These are phyloP conservation scores for Callyntrura sp. DNA, from an alignment of 2,888 invertebrate species.

Conservation along the genomic window DNA sequence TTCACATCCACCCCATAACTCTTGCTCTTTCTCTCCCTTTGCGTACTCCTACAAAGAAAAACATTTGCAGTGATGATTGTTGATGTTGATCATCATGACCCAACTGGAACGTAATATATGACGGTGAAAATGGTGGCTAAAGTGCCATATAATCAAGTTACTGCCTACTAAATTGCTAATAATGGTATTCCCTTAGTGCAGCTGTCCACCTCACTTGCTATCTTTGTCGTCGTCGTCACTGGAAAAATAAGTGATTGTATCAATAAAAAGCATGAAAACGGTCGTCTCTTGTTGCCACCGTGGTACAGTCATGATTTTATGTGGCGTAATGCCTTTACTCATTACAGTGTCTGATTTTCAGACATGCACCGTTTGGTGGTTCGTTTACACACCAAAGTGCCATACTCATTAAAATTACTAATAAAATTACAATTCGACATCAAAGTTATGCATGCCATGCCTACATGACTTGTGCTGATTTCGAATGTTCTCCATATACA, in stretches of 20 bases:
- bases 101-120: conserved; percentile 70
- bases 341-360: conserved; percentile 10
- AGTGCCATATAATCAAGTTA: conserved; percentile 76
- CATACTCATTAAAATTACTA: no score
- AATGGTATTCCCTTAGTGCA: conserved; percentile 71
- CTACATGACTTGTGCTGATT: no score
- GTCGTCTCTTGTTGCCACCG: not conserved
- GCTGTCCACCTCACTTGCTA: conserved; percentile 63
- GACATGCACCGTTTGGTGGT: no score
- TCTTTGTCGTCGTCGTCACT: conserved; percentile 22
- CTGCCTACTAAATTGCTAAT: conserved; percentile 74
- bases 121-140: conserved; percentile 72
- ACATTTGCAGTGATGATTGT: not conserved
- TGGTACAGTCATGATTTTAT: conserved; percentile 48
- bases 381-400: no score
- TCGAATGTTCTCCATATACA: no score
- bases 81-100: conserved; percentile 40
- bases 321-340: conserved; percentile 11
- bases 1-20: conserved; percentile 55
- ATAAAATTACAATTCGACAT: no score
- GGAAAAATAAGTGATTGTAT: conserved; percentile 50
- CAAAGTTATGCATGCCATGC: no score
- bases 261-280: conserved; percentile 55
- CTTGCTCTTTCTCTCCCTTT: conserved; percentile 39
- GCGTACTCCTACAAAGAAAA: not conserved